phyloP scores from a whole-genome alignment of 1,140 invertebrate genomes.

The Yoshiicerus persimilis region DNA sequence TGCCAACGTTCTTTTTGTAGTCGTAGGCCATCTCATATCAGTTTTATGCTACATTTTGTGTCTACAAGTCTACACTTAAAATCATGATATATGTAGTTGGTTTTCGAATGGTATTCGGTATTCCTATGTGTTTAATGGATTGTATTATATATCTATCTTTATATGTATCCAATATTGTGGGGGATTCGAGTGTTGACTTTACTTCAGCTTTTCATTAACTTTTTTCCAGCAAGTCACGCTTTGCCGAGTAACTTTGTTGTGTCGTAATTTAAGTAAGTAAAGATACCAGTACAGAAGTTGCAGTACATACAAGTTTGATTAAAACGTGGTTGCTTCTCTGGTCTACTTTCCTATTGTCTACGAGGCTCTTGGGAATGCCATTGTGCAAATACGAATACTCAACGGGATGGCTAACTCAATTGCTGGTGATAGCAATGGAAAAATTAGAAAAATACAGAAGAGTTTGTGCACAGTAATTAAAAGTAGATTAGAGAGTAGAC shows the following conservation, averaged over 20 bases:
- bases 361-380: neutral
- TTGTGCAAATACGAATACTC: neutral
- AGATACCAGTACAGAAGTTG: neutral
- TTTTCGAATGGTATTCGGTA: neutral
- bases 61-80: no score
- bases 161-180: neutral
- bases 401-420: neutral
- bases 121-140: neutral
- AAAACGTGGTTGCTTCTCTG: neutral
- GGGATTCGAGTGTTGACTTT: neutral
- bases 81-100: no score
- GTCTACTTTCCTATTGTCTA: neutral
- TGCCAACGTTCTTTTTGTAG: no score
- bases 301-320: neutral
- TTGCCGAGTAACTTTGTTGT: neutral
- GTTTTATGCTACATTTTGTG: no score
- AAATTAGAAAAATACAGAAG: constrained; percentile 1
- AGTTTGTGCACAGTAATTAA: neutral
- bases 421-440: neutral
- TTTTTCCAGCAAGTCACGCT: neutral
- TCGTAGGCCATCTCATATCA: no score
- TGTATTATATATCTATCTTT: neutral
- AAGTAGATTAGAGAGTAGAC: neutral
- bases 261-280: constrained; percentile 12
- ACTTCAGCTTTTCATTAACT: constrained; percentile 4